Evolutionary conservation across 2,113 vertebrate genomes (phyloP).

Genomic region (Excalfactoria chinensis): DNA sequence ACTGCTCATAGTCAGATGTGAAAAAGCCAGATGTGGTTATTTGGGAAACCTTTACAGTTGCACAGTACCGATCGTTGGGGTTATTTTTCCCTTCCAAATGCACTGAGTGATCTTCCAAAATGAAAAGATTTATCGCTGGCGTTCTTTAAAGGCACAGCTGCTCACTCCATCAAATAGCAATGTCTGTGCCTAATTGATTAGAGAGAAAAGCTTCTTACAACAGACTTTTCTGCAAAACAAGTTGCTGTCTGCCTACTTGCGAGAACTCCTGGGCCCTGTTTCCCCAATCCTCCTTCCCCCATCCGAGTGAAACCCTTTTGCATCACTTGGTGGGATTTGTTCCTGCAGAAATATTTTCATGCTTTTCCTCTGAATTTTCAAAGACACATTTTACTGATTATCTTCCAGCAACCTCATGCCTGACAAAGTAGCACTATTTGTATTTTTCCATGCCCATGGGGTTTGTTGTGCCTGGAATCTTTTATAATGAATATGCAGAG

Average conservation of each 20-base stretch:
- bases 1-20: rapidly evolving
- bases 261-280: background rate
- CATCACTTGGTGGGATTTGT: background rate
- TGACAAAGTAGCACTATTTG: background rate
- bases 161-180: background rate
- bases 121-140: background rate
- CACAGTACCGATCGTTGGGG: background rate
- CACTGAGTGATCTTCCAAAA: background rate
- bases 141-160: background rate
- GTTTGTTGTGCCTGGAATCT: conserved; percentile 47
- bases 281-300: background rate
- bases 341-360: background rate
- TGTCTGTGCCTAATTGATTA: background rate
- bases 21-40: background rate
- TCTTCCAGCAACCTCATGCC: conserved; percentile 25
- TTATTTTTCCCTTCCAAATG: background rate
- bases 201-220: background rate
- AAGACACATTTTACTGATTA: conserved; percentile 52
- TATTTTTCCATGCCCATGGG: conserved; percentile 37
- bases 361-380: conserved; percentile 23
- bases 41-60: background rate
- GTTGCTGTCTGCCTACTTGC: background rate
- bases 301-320: background rate
- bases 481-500: background rate
- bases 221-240: conserved; percentile 1